Base-by-base conservation (phyloP, 2,888 invertebrate genomes). In the Aleiodes testaceus region DNA sequence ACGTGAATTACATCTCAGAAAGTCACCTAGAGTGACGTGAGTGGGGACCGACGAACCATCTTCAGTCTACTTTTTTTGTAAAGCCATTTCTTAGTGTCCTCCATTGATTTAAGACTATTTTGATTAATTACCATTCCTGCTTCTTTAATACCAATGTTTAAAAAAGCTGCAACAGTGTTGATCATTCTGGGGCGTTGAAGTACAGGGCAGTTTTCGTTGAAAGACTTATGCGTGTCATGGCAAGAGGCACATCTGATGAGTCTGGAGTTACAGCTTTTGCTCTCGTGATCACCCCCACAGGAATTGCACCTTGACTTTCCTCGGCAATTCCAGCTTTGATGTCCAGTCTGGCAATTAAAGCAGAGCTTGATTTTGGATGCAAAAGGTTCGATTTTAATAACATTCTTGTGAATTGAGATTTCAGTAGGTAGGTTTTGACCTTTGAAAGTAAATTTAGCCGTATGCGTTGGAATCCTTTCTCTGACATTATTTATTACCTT, bases 271-370 rank as follows among this genome's bases (percentile, higher is more conserved):
- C 22, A 53, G 1, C 11, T 12, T 26, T 26, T 53, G 26, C n/a
- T 26, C 9, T 53, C 53, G 22, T 53, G 53, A 3, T 53, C n/a
- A 3, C 11, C 53, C 3, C 53, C 26, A 7, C 53, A 53, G 7
- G 22, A 26, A n/a, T 7, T 26, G 53, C 53, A 20, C n/a, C 53
- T 20, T 5, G 22, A 2, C 0, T 22, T 53, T 1, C 53, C 53
- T 22, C 26, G 12, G 26, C 53, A 53, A 26, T 53, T 53, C 53
- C 53, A 53, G n/a, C 14, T 53, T 22, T n/a, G 53, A 20, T 53
- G 53, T 1, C 53, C 53, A 11, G 11, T 4, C 18, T 53, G 53
- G n/a, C 53, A 53, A 2, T 53, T 53, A 1, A 1, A 12, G n/a
- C 26, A 53, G 0, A 26, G 6, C 7, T 53, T 53, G 2, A 53